phyloP scores from a whole-genome alignment of 2,888 invertebrate species.

The Ophion obscuratus region DNA sequence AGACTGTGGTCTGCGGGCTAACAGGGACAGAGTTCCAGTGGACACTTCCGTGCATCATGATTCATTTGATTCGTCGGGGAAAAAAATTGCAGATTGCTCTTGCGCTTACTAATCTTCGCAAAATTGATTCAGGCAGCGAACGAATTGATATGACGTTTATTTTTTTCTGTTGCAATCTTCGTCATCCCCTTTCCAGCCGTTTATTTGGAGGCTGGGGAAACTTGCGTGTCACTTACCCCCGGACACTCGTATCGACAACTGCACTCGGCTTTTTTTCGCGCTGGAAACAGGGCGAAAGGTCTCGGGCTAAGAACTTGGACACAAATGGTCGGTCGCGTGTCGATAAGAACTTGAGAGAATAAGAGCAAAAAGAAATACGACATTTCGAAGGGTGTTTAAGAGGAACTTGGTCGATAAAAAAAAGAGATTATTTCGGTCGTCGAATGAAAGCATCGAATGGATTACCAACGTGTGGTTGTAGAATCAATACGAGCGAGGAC shows the following conservation, averaged over 20 bases:
- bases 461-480: slow-evolving; percentile 41
- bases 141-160: background rate
- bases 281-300: background rate
- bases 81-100: background rate
- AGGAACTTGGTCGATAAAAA: slow-evolving; percentile 38
- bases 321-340: slow-evolving; percentile 30
- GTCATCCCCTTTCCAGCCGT: background rate
- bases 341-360: slow-evolving; percentile 52
- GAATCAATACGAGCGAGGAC: slow-evolving; percentile 18
- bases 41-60: background rate
- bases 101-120: background rate
- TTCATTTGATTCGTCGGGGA: background rate
- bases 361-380: slow-evolving; percentile 11
- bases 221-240: background rate
- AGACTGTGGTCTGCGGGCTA: slow-evolving; percentile 1
- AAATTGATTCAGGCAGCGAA: background rate
- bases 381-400: slow-evolving; percentile 50
- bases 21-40: background rate
- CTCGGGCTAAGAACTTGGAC: background rate
- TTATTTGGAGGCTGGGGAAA: background rate
- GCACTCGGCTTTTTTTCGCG: no score
- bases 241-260: background rate
- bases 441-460: slow-evolving; percentile 39
- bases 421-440: slow-evolving; percentile 39
- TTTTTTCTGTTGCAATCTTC: background rate